A percentile compares a stretch with the other conserved stretches of the same genome.
Conservation (phyloP, 2,113 vertebrate genomes). For the Larimichthys crocea region DNA sequence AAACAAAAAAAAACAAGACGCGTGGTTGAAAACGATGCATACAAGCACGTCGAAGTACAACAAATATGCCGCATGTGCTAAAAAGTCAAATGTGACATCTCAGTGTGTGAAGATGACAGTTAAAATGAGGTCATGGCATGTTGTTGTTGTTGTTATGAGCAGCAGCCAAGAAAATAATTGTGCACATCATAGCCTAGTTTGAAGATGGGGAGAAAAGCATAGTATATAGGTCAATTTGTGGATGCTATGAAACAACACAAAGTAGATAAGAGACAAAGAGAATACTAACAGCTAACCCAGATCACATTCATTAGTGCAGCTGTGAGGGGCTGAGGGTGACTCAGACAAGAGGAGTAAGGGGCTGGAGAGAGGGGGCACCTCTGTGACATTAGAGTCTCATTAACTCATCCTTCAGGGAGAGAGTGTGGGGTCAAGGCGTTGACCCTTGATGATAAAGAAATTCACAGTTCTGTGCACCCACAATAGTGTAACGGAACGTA, state of each 20-base stretch:
- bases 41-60: background rate
- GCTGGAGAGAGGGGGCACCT: background rate
- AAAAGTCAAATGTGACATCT: constrained; percentile 28
- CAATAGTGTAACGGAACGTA: background rate
- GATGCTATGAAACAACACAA: constrained; percentile 45
- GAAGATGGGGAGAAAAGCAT: background rate
- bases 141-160: constrained; percentile 9
- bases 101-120: background rate
- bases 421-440: constrained; percentile 29
- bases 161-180: constrained; percentile 31
- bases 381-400: constrained; percentile 60
- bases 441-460: constrained; percentile 21
- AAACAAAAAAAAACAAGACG: background rate
- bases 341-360: constrained; percentile 25
- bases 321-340: constrained; percentile 31
- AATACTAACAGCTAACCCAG: constrained; percentile 44
- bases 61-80: background rate
- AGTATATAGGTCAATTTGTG: constrained; percentile 53
- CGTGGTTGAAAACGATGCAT: background rate
- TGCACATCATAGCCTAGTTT: constrained; percentile 28
- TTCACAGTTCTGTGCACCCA: constrained; percentile 24
- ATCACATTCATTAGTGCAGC: constrained; percentile 53
- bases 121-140: constrained; percentile 3
- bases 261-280: constrained; percentile 42
- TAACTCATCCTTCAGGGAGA: constrained; percentile 50